Evolutionary conservation across 2,113 vertebrate genomes (phyloP).

Genomic region (Gymnorhina tibicen): DNA sequence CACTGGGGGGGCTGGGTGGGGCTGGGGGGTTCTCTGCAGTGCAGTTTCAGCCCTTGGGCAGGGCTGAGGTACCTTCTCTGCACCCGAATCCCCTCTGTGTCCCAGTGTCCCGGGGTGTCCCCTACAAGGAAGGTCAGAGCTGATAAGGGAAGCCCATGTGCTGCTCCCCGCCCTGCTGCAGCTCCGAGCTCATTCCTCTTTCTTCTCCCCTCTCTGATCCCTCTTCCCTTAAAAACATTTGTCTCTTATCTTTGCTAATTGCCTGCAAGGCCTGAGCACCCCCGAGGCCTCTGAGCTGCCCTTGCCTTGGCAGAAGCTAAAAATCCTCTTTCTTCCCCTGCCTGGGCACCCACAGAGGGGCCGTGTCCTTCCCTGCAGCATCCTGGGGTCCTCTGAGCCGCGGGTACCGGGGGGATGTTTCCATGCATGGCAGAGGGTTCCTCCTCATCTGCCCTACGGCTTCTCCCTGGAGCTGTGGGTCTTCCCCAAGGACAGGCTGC

Average conservation of each 20-base stretch:
- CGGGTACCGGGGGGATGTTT: background rate
- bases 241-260: background rate
- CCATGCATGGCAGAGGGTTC: background rate
- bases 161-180: background rate
- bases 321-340: background rate
- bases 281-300: background rate
- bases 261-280: background rate
- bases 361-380: background rate
- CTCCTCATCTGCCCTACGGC: background rate
- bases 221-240: background rate
- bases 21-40: background rate
- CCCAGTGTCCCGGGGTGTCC: background rate
- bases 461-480: background rate
- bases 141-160: background rate
- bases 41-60: background rate
- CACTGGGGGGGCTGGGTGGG: background rate
- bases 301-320: background rate
- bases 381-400: accelerated
- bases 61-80: background rate
- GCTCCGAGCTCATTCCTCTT: background rate
- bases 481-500: background rate
- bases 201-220: background rate
- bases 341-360: background rate
- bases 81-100: accelerated
- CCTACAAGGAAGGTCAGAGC: background rate